phyloP scores from a whole-genome alignment of 2,797 vertebrate genomes.

The Neosalanx taihuensis region DNA sequence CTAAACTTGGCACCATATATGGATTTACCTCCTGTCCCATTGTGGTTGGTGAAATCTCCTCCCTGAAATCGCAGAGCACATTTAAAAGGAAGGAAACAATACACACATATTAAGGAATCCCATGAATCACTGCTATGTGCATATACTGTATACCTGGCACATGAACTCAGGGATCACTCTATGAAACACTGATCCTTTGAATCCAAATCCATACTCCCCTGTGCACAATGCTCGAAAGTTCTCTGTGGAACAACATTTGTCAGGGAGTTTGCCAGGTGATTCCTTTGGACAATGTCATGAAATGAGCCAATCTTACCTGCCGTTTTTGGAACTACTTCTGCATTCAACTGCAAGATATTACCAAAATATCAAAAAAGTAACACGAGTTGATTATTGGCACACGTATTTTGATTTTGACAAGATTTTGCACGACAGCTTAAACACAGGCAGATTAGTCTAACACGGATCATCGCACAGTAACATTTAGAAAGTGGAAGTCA shows the following conservation, averaged over 20 bases:
- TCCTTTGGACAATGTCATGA: no score
- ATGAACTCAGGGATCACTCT: constrained; percentile 94
- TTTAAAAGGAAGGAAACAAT: not conserved
- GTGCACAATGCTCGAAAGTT: constrained; percentile 93
- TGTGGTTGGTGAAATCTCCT: constrained; percentile 91
- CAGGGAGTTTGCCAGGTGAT: not conserved
- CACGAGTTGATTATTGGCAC: not conserved
- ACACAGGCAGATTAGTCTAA: no score
- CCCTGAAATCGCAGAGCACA: constrained; percentile 69
- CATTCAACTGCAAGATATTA: constrained; percentile 78
- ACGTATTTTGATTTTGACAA: no score
- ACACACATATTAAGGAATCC: not conserved
- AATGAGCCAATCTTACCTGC: constrained; percentile 75
- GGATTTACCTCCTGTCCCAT: constrained; percentile 94
- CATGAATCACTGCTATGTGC: not conserved
- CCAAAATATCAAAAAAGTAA: not conserved
- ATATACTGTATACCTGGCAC: constrained; percentile 83
- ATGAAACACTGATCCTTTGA: constrained; percentile 91
- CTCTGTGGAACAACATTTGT: constrained; percentile 68
- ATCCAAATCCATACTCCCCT: constrained; percentile 90
- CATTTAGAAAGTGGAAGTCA: no score
- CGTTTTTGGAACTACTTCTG: constrained; percentile 90
- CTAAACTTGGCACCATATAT: constrained; percentile 91
- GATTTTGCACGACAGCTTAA: no score
- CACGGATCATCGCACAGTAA: no score